Base-by-base conservation (phyloP, 2,113 vertebrate species). In the Zapornia atra region DNA sequence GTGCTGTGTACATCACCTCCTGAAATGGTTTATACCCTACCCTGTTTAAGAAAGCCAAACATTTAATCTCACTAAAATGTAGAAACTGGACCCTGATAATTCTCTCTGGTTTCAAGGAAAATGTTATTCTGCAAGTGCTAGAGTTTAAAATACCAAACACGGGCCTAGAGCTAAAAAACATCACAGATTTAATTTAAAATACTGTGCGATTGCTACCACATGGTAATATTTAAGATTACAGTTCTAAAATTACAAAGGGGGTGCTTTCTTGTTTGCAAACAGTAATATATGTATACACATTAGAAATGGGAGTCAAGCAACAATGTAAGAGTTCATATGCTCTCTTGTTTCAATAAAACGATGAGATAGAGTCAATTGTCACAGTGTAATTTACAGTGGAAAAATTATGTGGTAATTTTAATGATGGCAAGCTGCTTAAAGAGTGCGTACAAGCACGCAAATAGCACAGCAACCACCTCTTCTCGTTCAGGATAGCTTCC, bases 361-460 rank as follows among this genome's bases (percentile, higher is more conserved):
- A 81, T 28, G 36, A 68, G 33, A 72, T 91, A 76, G 76, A 93
- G 44, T 76, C 69, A 82, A 72, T 4, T 69, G 83, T 77, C 77
- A 92, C 57, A 61, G n/a, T 50, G 26, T 76, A 94, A 94, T 87
- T 94, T 90, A 88, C 12, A 69, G 54, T 66, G 61, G 65, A 90
- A 91, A 93, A 96, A 76, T 38, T 48, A 70, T 1, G 13, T 76
- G 77, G 53, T 89, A 46, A 92, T 82, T 94, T 92, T 92, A 89
- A 95, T 70, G 70, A 94, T 0, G 4, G 34, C 53, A 86, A 88
- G 69, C 66, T 77, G 65, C 69, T 92, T 57, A 34, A 83, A 73
- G 38, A 82, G 70, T 61, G 42, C 70, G 90, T 76, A 12, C 28
- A 56, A 88, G 50, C 48, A 80, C 42, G 72, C 71, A 93, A 92